Base-by-base conservation (phyloP, 2,797 vertebrate species). In the Channa striata region DNA sequence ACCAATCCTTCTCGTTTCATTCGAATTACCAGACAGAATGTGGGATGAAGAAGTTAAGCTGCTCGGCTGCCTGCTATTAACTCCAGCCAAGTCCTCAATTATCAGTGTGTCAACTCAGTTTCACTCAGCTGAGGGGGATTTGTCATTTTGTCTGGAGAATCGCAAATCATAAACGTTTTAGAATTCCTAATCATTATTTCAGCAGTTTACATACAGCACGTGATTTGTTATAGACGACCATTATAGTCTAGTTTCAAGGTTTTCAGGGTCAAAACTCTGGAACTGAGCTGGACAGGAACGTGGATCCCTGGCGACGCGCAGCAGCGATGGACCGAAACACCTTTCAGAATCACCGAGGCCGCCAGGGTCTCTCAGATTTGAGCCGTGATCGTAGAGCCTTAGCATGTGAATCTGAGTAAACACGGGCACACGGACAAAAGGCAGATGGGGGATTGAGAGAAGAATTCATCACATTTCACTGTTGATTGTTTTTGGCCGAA, bases 1-100 rank as follows among this genome's bases (percentile, higher is more conserved):
- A 63, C 33, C 77, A 54, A 78, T 87, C 78, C 82, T 43, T 68
- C 67, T 64, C 67, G 17, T 68, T 88, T 89, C 88, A 90, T 91
- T 87, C 69, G 62, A 89, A 89, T 89, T 81, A 61, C 64, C 57
- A 49, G 42, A 77, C 39, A 83, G 83, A 84, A 83, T 77, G 78
- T 71, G 52, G 62, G 79, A 79, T 72, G 52, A 68, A 74, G 74
- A 72, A 69, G 83, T 90, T 86, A 76, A 69, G 62, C 43, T 34
- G 53, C 47, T 58, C 19, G 57, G 77, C 79, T 51, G 64, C 71
- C 62, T 59, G 72, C 81, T 79, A 77, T 89, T 85, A 86, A 85
- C 74, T 66, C 84, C 68, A 49, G 77, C 62, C 81, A 84, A 77
- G 65, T 78, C 68, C 59, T 80, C 58, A 63, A 72, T 82, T 83